phyloP scores from a whole-genome alignment of 1,140 invertebrate genomes.

The Chionoecetes opilio region DNA sequence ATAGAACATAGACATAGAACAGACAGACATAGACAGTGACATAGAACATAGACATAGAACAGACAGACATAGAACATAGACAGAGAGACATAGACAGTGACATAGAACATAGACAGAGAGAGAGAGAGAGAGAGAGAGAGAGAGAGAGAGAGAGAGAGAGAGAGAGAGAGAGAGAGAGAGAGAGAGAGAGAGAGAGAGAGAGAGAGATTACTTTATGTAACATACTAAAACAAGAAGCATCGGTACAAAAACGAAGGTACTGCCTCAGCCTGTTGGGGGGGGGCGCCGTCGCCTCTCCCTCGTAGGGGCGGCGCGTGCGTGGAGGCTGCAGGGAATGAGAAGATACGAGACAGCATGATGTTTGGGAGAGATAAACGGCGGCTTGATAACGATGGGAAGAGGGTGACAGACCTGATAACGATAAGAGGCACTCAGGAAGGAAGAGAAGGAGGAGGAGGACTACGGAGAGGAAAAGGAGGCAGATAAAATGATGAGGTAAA shows the following conservation, averaged over 20 bases:
- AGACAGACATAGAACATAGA: neutral
- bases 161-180: too few relatives aligned
- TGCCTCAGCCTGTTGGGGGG: neutral
- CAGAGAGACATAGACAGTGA: neutral
- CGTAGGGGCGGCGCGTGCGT: neutral
- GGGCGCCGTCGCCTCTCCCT: neutral
- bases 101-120: neutral
- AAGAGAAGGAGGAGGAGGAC: neutral
- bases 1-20: too few relatives aligned
- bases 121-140: neutral
- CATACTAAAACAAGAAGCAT: too few relatives aligned
- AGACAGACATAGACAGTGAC: too few relatives aligned
- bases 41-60: too few relatives aligned
- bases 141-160: too few relatives aligned
- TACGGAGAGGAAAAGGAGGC: neutral
- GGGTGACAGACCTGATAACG: conserved; percentile 11
- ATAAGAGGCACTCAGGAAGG: conserved; percentile 36
- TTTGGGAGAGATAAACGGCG: conserved; percentile 16
- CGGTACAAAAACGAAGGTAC: neutral
- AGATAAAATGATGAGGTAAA: neutral
- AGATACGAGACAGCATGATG: conserved; percentile 6
- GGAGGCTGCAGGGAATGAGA: neutral
- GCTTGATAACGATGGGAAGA: conserved; percentile 28
- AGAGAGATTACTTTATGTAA: too few relatives aligned
- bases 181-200: too few relatives aligned